Base-by-base conservation (phyloP, 2,113 vertebrate genomes). In the Anguilla japonica region DNA sequence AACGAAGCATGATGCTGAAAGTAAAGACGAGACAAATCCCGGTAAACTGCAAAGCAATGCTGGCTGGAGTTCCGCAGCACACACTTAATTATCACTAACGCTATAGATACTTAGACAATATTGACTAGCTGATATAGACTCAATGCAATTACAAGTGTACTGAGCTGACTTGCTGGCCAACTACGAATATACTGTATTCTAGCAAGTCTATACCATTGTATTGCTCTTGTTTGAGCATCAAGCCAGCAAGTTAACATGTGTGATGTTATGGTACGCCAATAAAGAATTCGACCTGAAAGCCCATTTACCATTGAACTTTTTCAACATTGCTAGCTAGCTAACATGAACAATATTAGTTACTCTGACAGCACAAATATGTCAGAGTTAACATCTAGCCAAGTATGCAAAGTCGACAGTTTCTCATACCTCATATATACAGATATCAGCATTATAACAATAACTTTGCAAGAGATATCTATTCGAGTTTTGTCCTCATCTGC, bases 1-100 rank as follows among this genome's bases (percentile, higher is more conserved):
- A 93, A 88, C 97, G 96, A 89, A 98, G 87, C 98, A 99, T 98
- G 86, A 81, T 91, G 91, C 97, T 97, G 43, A 53, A 16, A 29
- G 41, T 4, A 11, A n/a, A 82, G n/a, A 29, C 26, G 5, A 82
- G 56, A 26, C 9, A 16, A 50, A 82, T n/a, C 3, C 34, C 15
- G 8, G 2, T 53, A 53, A 22, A 82, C 71, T 29, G n/a, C n/a
- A 75, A 26, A 7, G 13, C 71, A 75, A 75, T 75, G n/a, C 71
- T 75, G n/a, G 9, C 22, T 75, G 60, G 22, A 20, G 22, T n/a
- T 75, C 22, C 9, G 34, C n/a, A 75, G 71, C 9, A 34, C 43
- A 3, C 43, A 46, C 8, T 46, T 8, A 46, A 46, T 2, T 46
- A 3, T 46, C 43, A 46, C 43, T 46, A 46, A 46, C 8, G 43